Evolutionary conservation across 2,797 vertebrate genomes (phyloP), one percentile per base, ranked within the genome.

Genomic region (Orientallactaga sibirica): DNA sequence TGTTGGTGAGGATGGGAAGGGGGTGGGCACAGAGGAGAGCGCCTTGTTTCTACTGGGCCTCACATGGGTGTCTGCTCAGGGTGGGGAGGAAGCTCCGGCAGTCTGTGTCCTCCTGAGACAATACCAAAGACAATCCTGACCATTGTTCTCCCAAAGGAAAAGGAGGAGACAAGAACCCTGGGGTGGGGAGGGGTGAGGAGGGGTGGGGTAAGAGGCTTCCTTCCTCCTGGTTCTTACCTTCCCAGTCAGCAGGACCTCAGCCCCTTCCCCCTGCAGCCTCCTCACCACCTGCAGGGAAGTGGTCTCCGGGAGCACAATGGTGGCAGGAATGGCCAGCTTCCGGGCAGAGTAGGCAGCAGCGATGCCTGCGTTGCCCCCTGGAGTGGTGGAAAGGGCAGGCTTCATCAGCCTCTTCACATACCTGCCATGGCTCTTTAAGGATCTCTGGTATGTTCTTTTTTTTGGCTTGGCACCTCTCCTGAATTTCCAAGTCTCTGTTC

Each of bases 351-450:
- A 90, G 1, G 92, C 92, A 0, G 92, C 92, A 0, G 92, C 92
- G 7, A 93, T 33, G 61, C 92, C 92, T 24, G 99, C 99, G 0
- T 99, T 99, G 14, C 99, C 99, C 41, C 99, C 99, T 99, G 97
- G 52, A 66, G 9, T 85, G 43, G 43, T 22, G 16, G 58, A 64
- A 71, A 18, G 29, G n/a, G 10, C 5, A 12, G 7, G 22, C 0
- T 11, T 43, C 14, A 1, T 16, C 1, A 27, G 55, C 70, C 67
- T 20, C 2, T 25, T 3, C 33, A 6, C 16, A 4, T 6, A 9
- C 10, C 5, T 10, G 1, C 61, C 3, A 0, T 1, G 22, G 22
- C 25, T 83, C 33, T 71, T 2, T 18, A 11, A 9, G 33, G 62
- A 24, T 3, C 76, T 1, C 58, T 29, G 61, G 71, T 16, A 27